These are phyloP conservation scores for Leucozona laternaria DNA, from an alignment of 2,888 invertebrate genomes.

Conservation along the genomic window DNA sequence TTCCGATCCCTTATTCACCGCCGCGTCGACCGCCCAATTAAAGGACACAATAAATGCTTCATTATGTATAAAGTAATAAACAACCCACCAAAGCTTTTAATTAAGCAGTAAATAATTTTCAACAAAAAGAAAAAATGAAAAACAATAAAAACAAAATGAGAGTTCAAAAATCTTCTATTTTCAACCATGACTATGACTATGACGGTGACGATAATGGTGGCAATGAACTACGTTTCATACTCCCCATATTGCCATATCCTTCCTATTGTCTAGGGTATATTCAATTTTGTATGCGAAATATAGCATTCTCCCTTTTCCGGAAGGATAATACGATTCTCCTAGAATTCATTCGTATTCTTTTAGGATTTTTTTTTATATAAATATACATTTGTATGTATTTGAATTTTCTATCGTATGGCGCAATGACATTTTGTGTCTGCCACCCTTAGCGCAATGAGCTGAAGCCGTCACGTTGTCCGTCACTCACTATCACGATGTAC, in stretches of 20 bases:
- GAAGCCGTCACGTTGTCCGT: slow-evolving; percentile 35
- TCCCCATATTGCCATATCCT: slow-evolving; percentile 8
- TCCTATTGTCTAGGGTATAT: background rate
- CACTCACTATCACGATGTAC: slow-evolving; percentile 55
- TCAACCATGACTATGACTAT: slow-evolving; percentile 17
- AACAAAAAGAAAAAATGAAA: background rate
- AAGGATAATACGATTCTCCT: slow-evolving; percentile 26
- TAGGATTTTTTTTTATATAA: slow-evolving; percentile 6
- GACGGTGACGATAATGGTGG: slow-evolving; percentile 20
- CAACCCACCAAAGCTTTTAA: slow-evolving; percentile 58
- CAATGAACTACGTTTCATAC: slow-evolving; percentile 42
- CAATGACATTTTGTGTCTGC: slow-evolving; percentile 45
- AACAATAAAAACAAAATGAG: slow-evolving; percentile 17
- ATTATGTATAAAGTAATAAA: slow-evolving; percentile 62
- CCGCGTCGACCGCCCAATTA: slow-evolving; percentile 22
- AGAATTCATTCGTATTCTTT: slow-evolving; percentile 34
- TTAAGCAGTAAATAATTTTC: slow-evolving; percentile 57
- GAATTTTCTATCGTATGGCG: slow-evolving; percentile 11
- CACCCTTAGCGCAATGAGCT: slow-evolving; percentile 32
- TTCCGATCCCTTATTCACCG: slow-evolving; percentile 16
- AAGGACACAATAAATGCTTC: slow-evolving; percentile 42
- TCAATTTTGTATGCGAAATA: slow-evolving; percentile 21
- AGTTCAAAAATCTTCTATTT: slow-evolving; percentile 61
- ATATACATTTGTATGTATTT: too few species aligned
- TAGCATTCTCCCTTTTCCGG: background rate